Conservation (phyloP, 2,888 invertebrate genomes). For the Ichneumoninae sp. region DNA sequence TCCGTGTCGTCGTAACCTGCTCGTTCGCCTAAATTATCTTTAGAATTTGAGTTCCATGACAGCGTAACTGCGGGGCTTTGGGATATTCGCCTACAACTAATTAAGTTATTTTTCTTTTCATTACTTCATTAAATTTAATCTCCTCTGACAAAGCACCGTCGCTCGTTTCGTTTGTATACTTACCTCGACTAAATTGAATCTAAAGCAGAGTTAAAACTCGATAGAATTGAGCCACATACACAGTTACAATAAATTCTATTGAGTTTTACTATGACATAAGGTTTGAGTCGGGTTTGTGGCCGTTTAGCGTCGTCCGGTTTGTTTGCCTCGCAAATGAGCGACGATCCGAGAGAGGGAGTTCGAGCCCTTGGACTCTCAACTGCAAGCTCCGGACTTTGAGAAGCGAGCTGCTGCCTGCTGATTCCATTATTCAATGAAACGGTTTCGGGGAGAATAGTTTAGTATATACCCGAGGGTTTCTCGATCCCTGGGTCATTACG, state of each 20-base stretch:
- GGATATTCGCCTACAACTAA: slow-evolving; percentile 8
- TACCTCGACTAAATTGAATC: slow-evolving; percentile 24
- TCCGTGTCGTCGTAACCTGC: slow-evolving; percentile 42
- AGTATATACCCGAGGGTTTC: slow-evolving; percentile 38
- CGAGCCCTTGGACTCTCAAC: slow-evolving; percentile 28
- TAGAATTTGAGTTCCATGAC: slow-evolving; percentile 68
- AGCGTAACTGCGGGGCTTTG: slow-evolving; percentile 52
- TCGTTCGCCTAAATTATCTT: slow-evolving; percentile 60
- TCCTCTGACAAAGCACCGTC: slow-evolving; percentile 25
- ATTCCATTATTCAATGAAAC: slow-evolving; percentile 49
- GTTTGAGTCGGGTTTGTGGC: slow-evolving; percentile 19
- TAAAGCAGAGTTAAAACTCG: slow-evolving; percentile 6
- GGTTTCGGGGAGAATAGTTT: slow-evolving; percentile 39
- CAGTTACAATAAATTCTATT: slow-evolving; percentile 29
- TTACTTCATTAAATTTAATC: background rate
- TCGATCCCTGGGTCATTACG: slow-evolving; percentile 48
- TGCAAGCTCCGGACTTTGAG: slow-evolving; percentile 23
- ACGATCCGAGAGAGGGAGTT: slow-evolving; percentile 27
- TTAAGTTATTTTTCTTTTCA: slow-evolving; percentile 4
- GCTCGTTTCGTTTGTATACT: slow-evolving; percentile 16
- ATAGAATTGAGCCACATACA: background rate
- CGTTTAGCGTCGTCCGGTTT: slow-evolving; percentile 19
- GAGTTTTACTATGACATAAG: slow-evolving; percentile 13
- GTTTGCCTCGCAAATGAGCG: slow-evolving; percentile 41
- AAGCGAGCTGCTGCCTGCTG: slow-evolving; percentile 34